Evolutionary conservation across 2,888 invertebrate genomes (phyloP).

Genomic region (Marronus borbonicus): DNA sequence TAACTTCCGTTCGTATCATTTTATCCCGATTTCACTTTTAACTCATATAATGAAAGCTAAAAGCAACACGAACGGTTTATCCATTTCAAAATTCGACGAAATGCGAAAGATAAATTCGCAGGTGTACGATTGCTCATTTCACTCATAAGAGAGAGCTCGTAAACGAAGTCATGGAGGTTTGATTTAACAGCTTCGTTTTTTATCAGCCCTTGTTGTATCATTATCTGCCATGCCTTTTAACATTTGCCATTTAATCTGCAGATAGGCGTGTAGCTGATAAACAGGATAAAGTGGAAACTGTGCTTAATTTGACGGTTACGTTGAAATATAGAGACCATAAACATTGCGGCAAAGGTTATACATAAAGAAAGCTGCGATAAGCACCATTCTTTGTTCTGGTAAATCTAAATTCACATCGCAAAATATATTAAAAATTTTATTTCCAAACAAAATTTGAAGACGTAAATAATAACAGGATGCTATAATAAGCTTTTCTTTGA

Average conservation of each 20-base stretch:
- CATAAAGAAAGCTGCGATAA: no score
- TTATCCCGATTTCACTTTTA: not conserved
- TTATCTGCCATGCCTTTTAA: not conserved
- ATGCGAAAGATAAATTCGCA: slow-evolving; percentile 15
- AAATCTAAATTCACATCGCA: no score
- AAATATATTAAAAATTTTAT: no score
- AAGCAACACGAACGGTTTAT: slow-evolving; percentile 24
- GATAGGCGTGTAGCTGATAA: not conserved
- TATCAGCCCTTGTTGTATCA: not conserved
- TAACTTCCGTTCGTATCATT: not conserved
- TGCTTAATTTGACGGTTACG: not conserved
- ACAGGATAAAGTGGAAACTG: not conserved
- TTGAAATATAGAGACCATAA: not conserved
- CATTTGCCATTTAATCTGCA: not conserved
- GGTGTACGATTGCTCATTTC: not conserved
- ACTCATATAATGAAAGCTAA: not conserved
- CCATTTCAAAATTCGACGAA: slow-evolving; percentile 20
- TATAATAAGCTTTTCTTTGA: no score
- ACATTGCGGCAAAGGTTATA: no score
- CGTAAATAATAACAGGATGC: no score
- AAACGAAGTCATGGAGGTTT: not conserved
- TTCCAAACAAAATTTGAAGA: no score
- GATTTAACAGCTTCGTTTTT: not conserved
- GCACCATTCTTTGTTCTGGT: no score
- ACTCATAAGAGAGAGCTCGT: not conserved